Conservation (phyloP, 2,113 vertebrate genomes). For the Cyprinodon variegatus region DNA sequence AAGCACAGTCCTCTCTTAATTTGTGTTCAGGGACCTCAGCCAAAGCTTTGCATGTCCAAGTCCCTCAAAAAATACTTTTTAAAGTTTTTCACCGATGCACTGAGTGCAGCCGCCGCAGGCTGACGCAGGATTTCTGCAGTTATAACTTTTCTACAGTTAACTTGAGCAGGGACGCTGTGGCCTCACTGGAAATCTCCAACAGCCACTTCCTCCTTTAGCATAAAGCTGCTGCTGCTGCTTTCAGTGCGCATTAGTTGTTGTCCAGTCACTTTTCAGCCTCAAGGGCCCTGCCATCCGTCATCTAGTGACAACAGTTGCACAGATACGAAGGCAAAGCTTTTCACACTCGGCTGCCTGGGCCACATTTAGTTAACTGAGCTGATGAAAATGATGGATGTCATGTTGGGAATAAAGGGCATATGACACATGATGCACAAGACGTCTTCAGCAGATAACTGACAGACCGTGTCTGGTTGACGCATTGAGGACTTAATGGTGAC, state of each 20-base stretch:
- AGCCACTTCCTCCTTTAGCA: background rate
- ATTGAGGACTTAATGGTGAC: background rate
- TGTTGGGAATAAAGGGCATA: conserved; percentile 16
- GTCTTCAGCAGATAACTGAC: background rate
- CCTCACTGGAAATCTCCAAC: background rate
- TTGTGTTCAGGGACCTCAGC: conserved; percentile 30
- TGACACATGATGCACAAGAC: conserved; percentile 17
- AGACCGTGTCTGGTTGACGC: background rate
- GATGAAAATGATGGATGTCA: conserved; percentile 26
- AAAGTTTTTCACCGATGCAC: conserved; percentile 27
- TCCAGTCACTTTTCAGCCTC: conserved; percentile 16
- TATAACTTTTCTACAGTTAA: background rate
- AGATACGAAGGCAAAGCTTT: conserved; percentile 17
- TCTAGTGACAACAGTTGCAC: conserved; percentile 26
- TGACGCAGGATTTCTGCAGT: conserved; percentile 18
- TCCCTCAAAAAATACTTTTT: conserved; percentile 26
- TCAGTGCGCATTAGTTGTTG: conserved; percentile 7
- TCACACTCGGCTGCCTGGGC: conserved; percentile 38
- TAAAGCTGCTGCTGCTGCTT: background rate
- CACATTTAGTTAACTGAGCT: conserved; percentile 27
- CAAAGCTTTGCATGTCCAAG: conserved; percentile 16
- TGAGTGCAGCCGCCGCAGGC: conserved; percentile 5
- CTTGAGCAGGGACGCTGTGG: background rate
- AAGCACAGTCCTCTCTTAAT: conserved; percentile 25
- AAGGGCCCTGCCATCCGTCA: conserved; percentile 50